Conservation (phyloP, 2,113 vertebrate species). For the Eurypyga helias region DNA sequence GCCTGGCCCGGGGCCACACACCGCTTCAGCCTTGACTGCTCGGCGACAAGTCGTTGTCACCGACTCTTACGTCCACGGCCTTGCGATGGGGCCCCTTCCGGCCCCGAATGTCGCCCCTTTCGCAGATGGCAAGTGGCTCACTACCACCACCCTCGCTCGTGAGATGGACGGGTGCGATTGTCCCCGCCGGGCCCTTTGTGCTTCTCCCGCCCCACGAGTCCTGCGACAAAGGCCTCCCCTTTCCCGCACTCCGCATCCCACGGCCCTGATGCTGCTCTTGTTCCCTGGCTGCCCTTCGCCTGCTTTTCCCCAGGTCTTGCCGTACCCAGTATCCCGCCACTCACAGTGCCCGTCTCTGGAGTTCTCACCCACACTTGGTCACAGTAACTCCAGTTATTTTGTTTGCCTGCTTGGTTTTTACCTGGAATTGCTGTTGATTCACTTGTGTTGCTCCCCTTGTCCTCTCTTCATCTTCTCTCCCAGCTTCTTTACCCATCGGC, state of each 20-base stretch:
- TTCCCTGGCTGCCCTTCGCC: rapidly evolving
- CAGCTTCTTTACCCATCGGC: neutral
- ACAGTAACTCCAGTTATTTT: no score
- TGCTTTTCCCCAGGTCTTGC: rapidly evolving
- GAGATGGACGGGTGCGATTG: rapidly evolving
- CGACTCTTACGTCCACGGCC: rapidly evolving
- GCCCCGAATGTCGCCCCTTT: neutral
- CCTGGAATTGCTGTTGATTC: neutral
- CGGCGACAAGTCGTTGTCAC: rapidly evolving
- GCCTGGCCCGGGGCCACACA: neutral
- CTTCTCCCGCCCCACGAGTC: rapidly evolving
- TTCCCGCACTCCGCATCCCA: rapidly evolving
- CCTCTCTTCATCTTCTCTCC: rapidly evolving
- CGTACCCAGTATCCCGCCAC: rapidly evolving
- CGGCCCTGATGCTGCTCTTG: rapidly evolving
- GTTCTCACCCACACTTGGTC: rapidly evolving
- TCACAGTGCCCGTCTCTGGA: rapidly evolving
- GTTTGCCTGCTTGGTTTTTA: no score
- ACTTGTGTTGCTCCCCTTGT: neutral
- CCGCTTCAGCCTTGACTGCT: rapidly evolving
- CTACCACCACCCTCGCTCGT: rapidly evolving
- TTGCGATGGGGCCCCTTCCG: no score
- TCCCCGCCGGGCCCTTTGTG: neutral
- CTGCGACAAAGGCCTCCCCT: rapidly evolving
- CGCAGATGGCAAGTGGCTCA: rapidly evolving